Base-by-base conservation (phyloP, 2,113 vertebrate species). In the Marcusenius ussheri region DNA sequence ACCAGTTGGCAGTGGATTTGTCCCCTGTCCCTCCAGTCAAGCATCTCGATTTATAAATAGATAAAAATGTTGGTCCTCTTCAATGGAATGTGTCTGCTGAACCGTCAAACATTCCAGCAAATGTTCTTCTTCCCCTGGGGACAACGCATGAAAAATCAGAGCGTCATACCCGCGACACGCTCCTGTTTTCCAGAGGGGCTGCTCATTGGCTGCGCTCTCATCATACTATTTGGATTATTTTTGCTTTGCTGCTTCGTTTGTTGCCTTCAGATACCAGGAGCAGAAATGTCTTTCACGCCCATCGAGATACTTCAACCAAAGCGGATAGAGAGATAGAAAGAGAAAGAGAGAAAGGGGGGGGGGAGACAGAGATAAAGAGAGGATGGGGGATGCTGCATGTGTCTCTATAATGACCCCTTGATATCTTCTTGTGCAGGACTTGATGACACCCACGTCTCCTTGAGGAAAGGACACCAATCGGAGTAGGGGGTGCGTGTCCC, bases 161-260 rank as follows among this genome's bases (percentile, higher is more conserved):
- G 31, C 1, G 0, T 77, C 70, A 0, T 39, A 39, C 1, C 0
- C 0, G 31, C 1, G 35, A 17, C 7, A 3, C 3, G 11, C 17
- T 84, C 8, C 19, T n/a, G 39, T 13, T n/a, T 45, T 84, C 24
- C 83, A n/a, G 42, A 19, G 42, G 9, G 45, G 24, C 24, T 10
- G 35, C 80, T 4, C 42, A 24, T 46, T n/a, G 21, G 7, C 35
- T 83, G 13, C 1, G 19, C 42, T 13, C 19, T 84, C 17, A 5
- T 39, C 74, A 13, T 84, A 47, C 46, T 13, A 49, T 24, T 84
- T 9, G 39, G 8, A 10, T 45, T 11, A 46, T 84, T 84, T 47
- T 47, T 47, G 8, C 83, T n/a, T 56, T 50, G n/a, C 50, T 11
- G 27, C 85, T 50, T 45, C 0, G 19, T 13, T 46, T 31, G n/a